Evolutionary conservation across 2,888 invertebrate species (phyloP), one percentile per base, ranked within the genome.

Genomic region (Norana najaformis): DNA sequence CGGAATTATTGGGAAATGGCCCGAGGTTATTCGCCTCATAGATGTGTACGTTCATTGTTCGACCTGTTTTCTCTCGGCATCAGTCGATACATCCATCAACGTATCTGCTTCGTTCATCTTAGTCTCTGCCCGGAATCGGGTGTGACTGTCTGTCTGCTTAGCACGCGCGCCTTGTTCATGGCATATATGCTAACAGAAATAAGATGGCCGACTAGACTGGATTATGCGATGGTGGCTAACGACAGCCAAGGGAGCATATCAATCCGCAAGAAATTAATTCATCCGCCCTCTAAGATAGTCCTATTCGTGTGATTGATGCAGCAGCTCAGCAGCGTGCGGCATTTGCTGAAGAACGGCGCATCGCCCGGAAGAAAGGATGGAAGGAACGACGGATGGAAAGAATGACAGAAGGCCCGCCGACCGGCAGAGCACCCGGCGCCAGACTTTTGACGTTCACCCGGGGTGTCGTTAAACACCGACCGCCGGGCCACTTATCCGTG

Each of bases 171-270:
- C 41, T 41, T 41, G 41, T 41, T 41, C 18, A 13, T 18, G 41
- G 41, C 23, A 69, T 69, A 69, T 69, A 69, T 69, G 69, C 69
- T 69, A 69, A 69, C 69, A 69, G 69, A 69, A 69, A 69, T 69
- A 69, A 69, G 69, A 69, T 69, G 69, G 69, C 69, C 69, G 69
- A 69, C 69, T 69, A n/a, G 69, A 69, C 85, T 35, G 85, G 35
- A 85, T 85, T 85, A 85, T 85, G 85, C 85, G 85, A 85, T 37
- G 85, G 23, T 23, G 20, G 85, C 85, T 85, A 85, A 85, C 85
- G 85, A 85, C 85, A 36, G 85, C 85, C 85, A 35, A 85, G 85
- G 85, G 85, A 85, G 85, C 85, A 37, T 85, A 85, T 85, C 85
- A 85, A 36, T 85, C 85, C 85, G 85, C 85, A 34, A 36, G 85